phyloP scores from a whole-genome alignment of 2,797 vertebrate genomes.

The Holocentrus rufus region DNA sequence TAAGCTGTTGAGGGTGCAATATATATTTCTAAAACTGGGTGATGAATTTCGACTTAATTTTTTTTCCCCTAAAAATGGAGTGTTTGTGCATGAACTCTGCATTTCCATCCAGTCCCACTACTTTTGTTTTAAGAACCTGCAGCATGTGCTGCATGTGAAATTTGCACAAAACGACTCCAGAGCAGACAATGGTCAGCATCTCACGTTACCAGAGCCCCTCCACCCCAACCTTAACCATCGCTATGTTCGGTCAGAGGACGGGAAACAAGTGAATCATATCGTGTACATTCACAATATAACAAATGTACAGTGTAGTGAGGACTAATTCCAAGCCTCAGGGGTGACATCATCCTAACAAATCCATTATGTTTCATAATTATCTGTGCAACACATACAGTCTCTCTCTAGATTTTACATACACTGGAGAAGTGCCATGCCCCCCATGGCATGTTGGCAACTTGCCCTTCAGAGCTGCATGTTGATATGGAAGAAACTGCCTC shows the following conservation, averaged over 20 bases:
- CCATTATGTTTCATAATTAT: slow-evolving; percentile 43
- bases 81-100: too few species aligned
- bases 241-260: background rate
- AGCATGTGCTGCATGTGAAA: background rate
- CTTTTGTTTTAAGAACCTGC: too few species aligned
- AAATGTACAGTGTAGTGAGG: background rate
- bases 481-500: background rate
- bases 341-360: slow-evolving; percentile 35
- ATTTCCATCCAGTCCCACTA: too few species aligned
- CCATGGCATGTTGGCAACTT: background rate
- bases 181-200: background rate
- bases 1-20: too few species aligned
- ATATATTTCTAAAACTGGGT: too few species aligned
- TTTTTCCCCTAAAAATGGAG: too few species aligned
- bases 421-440: slow-evolving; percentile 1
- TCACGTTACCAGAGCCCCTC: background rate
- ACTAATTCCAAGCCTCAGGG: slow-evolving; percentile 23
- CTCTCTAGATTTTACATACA: background rate
- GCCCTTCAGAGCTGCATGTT: background rate
- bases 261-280: background rate
- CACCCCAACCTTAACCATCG: too few species aligned
- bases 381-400: slow-evolving; percentile 31
- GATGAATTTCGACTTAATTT: too few species aligned
- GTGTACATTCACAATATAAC: slow-evolving; percentile 1
- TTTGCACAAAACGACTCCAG: background rate